Evolutionary conservation across 2,113 vertebrate genomes (phyloP).

Genomic region (Pomatostomus ruficeps): DNA sequence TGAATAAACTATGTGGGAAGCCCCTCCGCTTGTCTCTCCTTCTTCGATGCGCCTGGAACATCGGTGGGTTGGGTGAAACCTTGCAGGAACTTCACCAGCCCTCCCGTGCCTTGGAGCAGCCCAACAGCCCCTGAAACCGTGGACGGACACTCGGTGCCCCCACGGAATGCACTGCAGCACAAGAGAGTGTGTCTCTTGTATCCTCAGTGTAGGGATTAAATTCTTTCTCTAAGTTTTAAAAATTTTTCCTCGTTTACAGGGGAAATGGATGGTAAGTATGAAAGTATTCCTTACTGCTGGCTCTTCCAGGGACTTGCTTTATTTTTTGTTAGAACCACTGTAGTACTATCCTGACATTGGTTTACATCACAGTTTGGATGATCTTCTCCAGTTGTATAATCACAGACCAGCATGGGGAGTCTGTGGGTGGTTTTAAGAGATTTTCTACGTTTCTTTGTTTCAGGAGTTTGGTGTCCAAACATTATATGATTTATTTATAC

Average conservation of each 20-base stretch:
- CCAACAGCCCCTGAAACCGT: too few relatives aligned
- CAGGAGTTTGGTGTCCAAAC: constrained; percentile 38
- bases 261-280: not conserved
- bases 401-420: constrained; percentile 1
- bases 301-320: not conserved
- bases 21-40: too few relatives aligned
- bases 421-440: constrained; percentile 48
- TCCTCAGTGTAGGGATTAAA: not conserved
- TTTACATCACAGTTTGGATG: constrained; percentile 45
- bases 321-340: constrained; percentile 3
- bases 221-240: not conserved
- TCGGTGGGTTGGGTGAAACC: too few relatives aligned
- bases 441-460: constrained; percentile 51
- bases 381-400: constrained; percentile 63
- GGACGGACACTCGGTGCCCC: too few relatives aligned
- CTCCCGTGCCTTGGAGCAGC: too few relatives aligned
- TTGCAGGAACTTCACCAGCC: too few relatives aligned
- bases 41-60: too few relatives aligned
- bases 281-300: not conserved
- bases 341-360: constrained; percentile 11
- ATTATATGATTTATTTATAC: constrained; percentile 54
- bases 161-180: too few relatives aligned
- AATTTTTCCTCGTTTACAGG: not conserved
- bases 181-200: not conserved
- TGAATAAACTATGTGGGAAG: too few relatives aligned